Base-by-base conservation (phyloP, 2,888 invertebrate species). In the Callimorpha dominula region DNA sequence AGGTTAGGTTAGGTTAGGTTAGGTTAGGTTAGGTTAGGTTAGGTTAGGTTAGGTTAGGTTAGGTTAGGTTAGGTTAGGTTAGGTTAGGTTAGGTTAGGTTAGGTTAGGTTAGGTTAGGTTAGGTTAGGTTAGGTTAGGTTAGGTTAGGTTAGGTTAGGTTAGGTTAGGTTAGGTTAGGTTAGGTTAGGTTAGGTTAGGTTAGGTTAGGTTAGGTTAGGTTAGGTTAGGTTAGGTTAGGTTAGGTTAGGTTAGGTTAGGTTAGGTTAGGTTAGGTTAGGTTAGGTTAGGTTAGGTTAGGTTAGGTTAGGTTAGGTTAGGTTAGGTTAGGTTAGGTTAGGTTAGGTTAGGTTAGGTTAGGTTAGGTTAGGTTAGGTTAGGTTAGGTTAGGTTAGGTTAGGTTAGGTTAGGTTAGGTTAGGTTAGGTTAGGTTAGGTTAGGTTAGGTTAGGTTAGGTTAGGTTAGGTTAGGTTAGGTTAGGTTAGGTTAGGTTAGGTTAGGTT, bases 1-100 rank as follows among this genome's bases (percentile, higher is more conserved):
- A 49, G 49, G 49, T 49, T 49, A 57, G 57, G 57, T 57, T 57
- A 57, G 57, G 57, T 57, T 57, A 57, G 57, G 57, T 57, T 57
- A 57, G 57, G 57, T 57, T 57, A 57, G 57, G 57, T 57, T 57
- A 57, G 57, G 57, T 57, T 57, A 57, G 57, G 57, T 57, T 57
- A 57, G 57, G 57, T 57, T 57, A 57, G 57, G 57, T 57, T 57
- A 57, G 57, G 57, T 57, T 57, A 57, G 57, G 57, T 57, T 57
- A 57, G 57, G 57, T 57, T 57, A 57, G 57, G 57, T 57, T 57
- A 57, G 57, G 57, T 57, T 57, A 57, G 57, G 57, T 57, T 57
- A 57, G 57, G 57, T 57, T 57, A 57, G 57, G 57, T 57, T 57
- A 57, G 57, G 57, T 57, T 57, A 57, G 57, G 57, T 57, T 57